Evolutionary conservation across 2,888 invertebrate species (phyloP), one percentile per base, ranked within the genome.

Genomic region (Molorchus minor): DNA sequence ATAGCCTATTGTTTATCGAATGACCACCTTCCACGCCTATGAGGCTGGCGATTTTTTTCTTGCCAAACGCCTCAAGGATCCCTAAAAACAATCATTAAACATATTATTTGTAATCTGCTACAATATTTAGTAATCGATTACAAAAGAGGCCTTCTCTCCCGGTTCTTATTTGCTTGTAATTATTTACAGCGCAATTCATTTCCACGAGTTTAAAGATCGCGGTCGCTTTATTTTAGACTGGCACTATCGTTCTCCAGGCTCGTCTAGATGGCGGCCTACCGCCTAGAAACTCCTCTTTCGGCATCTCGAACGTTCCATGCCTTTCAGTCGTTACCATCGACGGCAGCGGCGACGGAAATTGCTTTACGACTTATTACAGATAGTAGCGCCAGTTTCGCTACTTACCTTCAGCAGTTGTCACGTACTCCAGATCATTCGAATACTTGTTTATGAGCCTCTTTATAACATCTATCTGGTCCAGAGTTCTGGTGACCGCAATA

Each of bases 1-100:
- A 83, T 53, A 87, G 73, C 71, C 85, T 84, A 56, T 84, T 84
- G 71, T 85, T 86, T 15, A 87, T 84, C 1, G 84, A 83, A 71
- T 87, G 87, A 0, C 87, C 87, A 13, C 87, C 86, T 76, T 87
- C 87, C 19, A 87, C 77, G 0, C 83, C 86, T 41, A 87, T 84
- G 70, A 87, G 74, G 69, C 86, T 85, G 0, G 82, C 86, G 35
- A 87, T 83, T 75, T 83, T 85, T 13, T 82, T 81, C 10, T 75
- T 74, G 8, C 74, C 74, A 65, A 82, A 83, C 1, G 84, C 83
- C 16, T 79, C 76, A 51, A 75, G 67, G 40, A 85, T 84, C 53
- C 80, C 84, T 83, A 62, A 17, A 75, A 58, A 45, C 17, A 17
- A 25, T 29, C 47, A 43, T 36, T 61, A 15, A n/a, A 21, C 13